Evolutionary conservation across 2,113 vertebrate genomes (phyloP).

Genomic region (Psittacula cyanocephala): DNA sequence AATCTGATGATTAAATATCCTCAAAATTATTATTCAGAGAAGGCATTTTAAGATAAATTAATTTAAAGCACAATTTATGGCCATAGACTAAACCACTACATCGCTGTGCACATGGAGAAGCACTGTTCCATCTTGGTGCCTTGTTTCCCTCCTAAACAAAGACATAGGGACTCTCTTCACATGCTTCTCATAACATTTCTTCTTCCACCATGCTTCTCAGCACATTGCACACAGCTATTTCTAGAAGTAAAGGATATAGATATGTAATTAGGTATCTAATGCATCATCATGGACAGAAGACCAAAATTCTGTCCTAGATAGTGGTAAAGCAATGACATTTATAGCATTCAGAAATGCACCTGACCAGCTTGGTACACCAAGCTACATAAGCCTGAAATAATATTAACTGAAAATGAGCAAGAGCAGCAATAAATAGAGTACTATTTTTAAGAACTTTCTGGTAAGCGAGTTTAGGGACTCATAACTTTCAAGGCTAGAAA

Average conservation of each 20-base stretch:
- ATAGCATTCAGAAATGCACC: not conserved
- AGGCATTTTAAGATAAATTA: slow-evolving; percentile 15
- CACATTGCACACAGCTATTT: not conserved
- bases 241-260: not conserved
- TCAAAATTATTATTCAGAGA: not conserved
- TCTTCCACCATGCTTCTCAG: not conserved
- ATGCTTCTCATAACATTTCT: not conserved
- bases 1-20: slow-evolving; percentile 13
- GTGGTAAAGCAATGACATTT: not conserved
- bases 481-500: slow-evolving; percentile 10
- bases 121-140: not conserved
- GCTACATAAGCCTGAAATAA: not conserved
- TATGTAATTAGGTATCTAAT: not conserved
- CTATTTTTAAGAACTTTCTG: not conserved
- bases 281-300: not conserved
- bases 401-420: not conserved
- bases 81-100: not conserved
- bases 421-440: not conserved
- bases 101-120: not conserved
- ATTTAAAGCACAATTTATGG: not conserved
- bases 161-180: not conserved
- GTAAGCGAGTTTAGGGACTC: not conserved
- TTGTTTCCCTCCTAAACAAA: not conserved
- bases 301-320: not conserved
- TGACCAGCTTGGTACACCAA: not conserved